These are phyloP conservation scores for pig (Sus scrofa) DNA, from an alignment of 2,113 vertebrate genomes.

Conservation along the genomic window DNA sequence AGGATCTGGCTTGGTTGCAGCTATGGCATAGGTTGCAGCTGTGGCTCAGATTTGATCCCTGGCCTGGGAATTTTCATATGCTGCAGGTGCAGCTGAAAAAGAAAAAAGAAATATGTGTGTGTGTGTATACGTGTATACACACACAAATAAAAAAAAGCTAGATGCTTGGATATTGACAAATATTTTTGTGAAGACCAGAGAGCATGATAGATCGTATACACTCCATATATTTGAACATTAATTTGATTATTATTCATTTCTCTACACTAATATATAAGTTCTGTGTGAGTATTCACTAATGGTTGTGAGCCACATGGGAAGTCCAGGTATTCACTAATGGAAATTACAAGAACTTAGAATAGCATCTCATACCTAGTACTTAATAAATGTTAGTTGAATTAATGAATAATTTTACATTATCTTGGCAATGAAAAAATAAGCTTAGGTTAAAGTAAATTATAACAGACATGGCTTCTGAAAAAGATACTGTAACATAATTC, in stretches of 20 bases:
- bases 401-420: not conserved
- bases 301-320: too few relatives aligned
- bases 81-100: too few relatives aligned
- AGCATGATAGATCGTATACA: not conserved
- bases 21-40: too few relatives aligned
- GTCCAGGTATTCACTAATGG: not conserved
- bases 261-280: not conserved
- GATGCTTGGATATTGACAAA: not conserved
- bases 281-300: too few relatives aligned
- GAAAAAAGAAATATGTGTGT: too few relatives aligned
- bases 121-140: too few relatives aligned
- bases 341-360: not conserved
- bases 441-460: not conserved
- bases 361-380: not conserved
- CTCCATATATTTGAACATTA: not conserved
- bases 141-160: not conserved
- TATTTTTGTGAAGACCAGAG: not conserved
- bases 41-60: too few relatives aligned
- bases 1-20: too few relatives aligned
- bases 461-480: not conserved
- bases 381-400: not conserved
- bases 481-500: not conserved
- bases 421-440: not conserved
- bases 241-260: not conserved
- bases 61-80: too few relatives aligned